Conservation (phyloP, 1,140 invertebrate species). For the Lepidurus couesii region DNA sequence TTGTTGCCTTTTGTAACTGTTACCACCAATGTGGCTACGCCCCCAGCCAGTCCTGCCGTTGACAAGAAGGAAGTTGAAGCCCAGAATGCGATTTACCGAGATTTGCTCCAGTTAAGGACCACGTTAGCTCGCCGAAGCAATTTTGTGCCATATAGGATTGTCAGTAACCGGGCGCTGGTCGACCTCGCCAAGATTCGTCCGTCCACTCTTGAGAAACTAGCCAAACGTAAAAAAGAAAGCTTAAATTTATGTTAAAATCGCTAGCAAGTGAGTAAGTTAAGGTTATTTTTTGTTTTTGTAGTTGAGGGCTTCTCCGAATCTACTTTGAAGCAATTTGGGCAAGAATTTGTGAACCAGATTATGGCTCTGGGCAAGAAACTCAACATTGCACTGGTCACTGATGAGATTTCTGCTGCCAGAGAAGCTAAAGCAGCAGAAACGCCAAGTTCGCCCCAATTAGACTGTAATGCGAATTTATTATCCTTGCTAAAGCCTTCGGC, state of each 20-base stretch:
- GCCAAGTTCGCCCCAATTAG: background rate
- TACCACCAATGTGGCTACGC: background rate
- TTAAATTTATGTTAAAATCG: conserved; percentile 41
- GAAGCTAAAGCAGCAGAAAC: background rate
- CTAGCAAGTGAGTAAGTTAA: background rate
- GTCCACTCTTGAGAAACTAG: conserved; percentile 44
- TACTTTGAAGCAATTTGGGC: conserved; percentile 55
- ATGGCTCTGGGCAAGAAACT: conserved; percentile 42
- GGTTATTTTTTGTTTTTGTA: background rate
- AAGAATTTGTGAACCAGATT: conserved; percentile 43
- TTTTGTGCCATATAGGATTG: conserved; percentile 57
- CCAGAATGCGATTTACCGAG: conserved; percentile 47
- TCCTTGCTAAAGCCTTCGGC: background rate
- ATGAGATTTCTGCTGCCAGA: background rate
- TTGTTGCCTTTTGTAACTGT: background rate
- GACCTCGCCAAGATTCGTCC: conserved; percentile 52
- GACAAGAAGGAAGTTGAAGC: conserved; percentile 30
- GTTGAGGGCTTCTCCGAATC: conserved; percentile 53
- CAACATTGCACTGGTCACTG: conserved; percentile 19
- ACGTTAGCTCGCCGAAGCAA: conserved; percentile 49
- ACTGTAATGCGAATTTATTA: background rate
- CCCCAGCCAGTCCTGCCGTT: background rate
- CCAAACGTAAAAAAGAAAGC: conserved; percentile 27
- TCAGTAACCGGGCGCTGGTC: conserved; percentile 53
- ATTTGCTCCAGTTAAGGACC: conserved; percentile 49